These are phyloP conservation scores for Odontophorus gujanensis DNA, from an alignment of 2,113 vertebrate species.

Conservation along the genomic window DNA sequence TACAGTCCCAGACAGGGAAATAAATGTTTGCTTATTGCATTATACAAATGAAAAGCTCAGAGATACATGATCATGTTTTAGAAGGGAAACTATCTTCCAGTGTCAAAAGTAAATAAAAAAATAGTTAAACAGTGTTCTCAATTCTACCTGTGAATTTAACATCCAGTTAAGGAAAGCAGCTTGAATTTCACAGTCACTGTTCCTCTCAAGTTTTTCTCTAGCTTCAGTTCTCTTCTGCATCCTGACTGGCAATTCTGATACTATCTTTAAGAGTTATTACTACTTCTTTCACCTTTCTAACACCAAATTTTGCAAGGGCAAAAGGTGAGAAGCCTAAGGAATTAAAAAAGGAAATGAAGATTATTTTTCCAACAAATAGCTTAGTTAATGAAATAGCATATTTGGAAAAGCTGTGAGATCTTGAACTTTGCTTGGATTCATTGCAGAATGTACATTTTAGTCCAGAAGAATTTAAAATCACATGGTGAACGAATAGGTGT, in stretches of 20 bases:
- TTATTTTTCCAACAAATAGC: not conserved
- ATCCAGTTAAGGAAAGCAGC: not conserved
- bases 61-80: not conserved
- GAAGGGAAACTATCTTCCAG: not conserved
- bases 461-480: not conserved
- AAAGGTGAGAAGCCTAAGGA: conserved; percentile 25
- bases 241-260: not conserved
- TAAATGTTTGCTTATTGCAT: not conserved
- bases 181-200: not conserved
- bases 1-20: not conserved
- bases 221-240: not conserved
- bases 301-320: not conserved
- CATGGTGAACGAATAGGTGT: not conserved
- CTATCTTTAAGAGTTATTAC: not conserved
- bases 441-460: not conserved
- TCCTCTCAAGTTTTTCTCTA: not conserved
- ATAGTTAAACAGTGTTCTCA: not conserved
- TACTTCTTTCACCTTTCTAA: not conserved
- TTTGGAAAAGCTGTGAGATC: not conserved
- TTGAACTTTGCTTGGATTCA: not conserved
- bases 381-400: conserved; percentile 4
- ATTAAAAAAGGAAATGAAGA: conserved; percentile 11
- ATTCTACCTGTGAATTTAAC: not conserved
- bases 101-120: not conserved
- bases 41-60: not conserved